Percentiles rank a stretch among this genome's conserved stretches.
phyloP scores from a whole-genome alignment of 2,888 invertebrate genomes.

The Oscheius myriophilus region DNA sequence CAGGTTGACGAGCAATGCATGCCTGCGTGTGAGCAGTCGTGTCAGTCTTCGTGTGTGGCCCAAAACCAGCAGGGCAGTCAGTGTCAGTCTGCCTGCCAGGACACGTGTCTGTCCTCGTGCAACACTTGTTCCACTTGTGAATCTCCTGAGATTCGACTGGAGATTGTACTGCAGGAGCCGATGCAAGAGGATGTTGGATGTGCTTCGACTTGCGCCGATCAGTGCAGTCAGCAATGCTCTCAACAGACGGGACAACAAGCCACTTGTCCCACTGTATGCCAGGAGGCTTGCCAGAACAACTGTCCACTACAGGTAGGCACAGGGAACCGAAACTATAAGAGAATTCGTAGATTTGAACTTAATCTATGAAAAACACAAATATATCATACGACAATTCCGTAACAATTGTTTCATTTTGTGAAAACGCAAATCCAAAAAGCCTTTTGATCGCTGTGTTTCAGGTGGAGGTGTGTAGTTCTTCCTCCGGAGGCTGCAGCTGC shows the following conservation, averaged over 20 bases:
- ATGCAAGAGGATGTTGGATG: slow-evolving; percentile 45
- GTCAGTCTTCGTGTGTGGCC: slow-evolving; percentile 39
- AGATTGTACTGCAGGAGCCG: slow-evolving; percentile 48
- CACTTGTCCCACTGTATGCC: slow-evolving; percentile 43
- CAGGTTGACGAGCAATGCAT: slow-evolving; percentile 49
- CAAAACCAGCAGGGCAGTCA: slow-evolving; percentile 38
- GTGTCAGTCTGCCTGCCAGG: slow-evolving; percentile 41
- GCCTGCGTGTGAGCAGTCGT: slow-evolving; percentile 47
- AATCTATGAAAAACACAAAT: slow-evolving; percentile 8
- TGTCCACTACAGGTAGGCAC: slow-evolving; percentile 40
- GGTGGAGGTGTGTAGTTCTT: slow-evolving; percentile 43
- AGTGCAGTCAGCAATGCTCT: slow-evolving; percentile 45
- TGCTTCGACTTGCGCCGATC: slow-evolving; percentile 42
- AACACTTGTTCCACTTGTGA: slow-evolving; percentile 28
- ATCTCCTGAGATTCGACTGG: slow-evolving; percentile 36
- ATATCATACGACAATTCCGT: no score
- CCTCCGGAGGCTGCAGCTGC: slow-evolving; percentile 40
- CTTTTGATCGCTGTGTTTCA: no score
- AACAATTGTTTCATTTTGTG: no score
- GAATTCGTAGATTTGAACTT: no score
- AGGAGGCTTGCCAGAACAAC: slow-evolving; percentile 45
- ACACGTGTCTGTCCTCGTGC: slow-evolving; percentile 43
- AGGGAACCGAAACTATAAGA: background rate
- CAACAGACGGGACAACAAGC: slow-evolving; percentile 34
- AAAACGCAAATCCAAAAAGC: no score